Conservation (phyloP, 1,140 invertebrate genomes). For the Chironomus striatipennis region DNA sequence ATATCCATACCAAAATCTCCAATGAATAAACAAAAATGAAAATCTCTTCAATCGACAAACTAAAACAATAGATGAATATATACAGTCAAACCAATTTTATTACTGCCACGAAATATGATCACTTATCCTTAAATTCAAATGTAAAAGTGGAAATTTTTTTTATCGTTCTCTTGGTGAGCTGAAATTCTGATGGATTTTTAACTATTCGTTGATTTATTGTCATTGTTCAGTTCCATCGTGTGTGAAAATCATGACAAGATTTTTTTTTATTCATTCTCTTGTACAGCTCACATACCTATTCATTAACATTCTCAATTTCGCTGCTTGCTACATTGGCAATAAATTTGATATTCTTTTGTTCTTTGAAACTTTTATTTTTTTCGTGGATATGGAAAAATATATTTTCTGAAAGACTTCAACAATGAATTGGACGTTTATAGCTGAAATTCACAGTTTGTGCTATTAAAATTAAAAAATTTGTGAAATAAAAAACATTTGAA, state of each 20-base stretch:
- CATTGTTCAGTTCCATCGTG: slow-evolving; percentile 7
- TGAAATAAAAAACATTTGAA: too few species aligned
- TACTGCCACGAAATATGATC: neutral
- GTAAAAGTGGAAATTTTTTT: neutral
- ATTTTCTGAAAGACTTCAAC: too few species aligned
- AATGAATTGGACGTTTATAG: too few species aligned
- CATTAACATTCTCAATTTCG: neutral
- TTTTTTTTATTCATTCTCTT: too few species aligned
- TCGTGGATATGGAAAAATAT: too few species aligned
- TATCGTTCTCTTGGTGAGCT: slow-evolving; percentile 5
- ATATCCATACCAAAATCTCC: too few species aligned
- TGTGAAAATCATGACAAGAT: neutral
- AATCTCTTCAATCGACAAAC: too few species aligned
- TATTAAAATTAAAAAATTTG: too few species aligned
- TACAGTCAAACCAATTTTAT: neutral
- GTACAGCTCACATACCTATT: neutral
- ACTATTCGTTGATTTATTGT: slow-evolving; percentile 19
- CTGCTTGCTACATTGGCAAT: neutral
- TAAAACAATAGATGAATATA: neutral
- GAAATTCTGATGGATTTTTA: neutral
- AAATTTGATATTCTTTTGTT: neutral
- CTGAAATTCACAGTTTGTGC: too few species aligned
- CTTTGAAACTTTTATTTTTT: neutral
- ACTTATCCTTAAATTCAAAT: neutral
- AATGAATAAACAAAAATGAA: too few species aligned